Evolutionary conservation across 1,140 invertebrate species (phyloP).

Genomic region (Oryctes rhinoceros): DNA sequence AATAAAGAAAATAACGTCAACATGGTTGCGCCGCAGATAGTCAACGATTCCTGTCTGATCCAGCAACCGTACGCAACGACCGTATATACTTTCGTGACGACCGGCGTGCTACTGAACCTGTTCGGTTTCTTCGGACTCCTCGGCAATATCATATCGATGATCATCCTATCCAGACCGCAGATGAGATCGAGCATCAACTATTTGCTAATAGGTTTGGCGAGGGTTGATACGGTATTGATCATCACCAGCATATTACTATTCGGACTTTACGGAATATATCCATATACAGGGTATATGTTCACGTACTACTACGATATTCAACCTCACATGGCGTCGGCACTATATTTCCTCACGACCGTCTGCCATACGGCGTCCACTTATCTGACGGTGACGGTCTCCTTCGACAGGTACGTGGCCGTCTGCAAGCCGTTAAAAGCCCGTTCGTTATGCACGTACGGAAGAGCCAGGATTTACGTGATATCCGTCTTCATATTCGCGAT

Average conservation of each 20-base stretch:
- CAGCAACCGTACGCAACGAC: neutral
- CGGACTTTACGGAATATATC: conserved; percentile 83
- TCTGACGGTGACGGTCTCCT: conserved; percentile 92
- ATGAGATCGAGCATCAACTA: conserved; percentile 96
- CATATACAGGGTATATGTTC: conserved; percentile 78
- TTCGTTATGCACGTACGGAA: conserved; percentile 88
- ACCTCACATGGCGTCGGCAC: conserved; percentile 80
- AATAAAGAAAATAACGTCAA: neutral
- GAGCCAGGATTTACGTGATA: conserved; percentile 85
- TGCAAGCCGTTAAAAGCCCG: conserved; percentile 91
- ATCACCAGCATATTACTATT: conserved; percentile 88
- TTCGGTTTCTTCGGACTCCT: conserved; percentile 86
- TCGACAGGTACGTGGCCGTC: conserved; percentile 96
- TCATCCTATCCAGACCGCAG: conserved; percentile 88
- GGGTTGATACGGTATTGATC: conserved; percentile 90
- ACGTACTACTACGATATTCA: conserved; percentile 83
- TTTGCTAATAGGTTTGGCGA: conserved; percentile 87
- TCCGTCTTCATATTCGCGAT: conserved; percentile 84
- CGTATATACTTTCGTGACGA: conserved; percentile 72
- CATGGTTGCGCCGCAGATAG: neutral
- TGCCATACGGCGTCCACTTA: conserved; percentile 95
- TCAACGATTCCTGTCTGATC: neutral
- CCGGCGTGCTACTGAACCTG: conserved; percentile 83
- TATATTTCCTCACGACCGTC: conserved; percentile 87
- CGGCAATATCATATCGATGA: conserved; percentile 89